Conservation (phyloP, 1,140 invertebrate species). For the Drosophila funebris region DNA sequence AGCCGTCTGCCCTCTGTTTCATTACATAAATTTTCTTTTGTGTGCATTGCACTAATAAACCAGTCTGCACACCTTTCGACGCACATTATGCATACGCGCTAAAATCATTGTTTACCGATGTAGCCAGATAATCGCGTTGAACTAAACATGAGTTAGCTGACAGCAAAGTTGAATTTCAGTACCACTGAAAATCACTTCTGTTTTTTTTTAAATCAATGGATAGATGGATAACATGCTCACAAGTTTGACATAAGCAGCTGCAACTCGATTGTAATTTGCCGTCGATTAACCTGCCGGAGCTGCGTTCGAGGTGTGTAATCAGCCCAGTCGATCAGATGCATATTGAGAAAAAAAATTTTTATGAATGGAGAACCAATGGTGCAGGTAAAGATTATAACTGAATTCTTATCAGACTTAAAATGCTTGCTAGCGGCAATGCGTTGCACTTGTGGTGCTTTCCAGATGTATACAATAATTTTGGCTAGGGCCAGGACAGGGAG, state of each 20-base stretch:
- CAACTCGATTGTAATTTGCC: constrained; percentile 28
- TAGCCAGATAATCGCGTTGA: constrained; percentile 56
- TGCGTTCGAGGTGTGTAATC: constrained; percentile 59
- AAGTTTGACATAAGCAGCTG: constrained; percentile 49
- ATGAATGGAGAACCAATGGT: not conserved
- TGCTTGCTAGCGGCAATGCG: constrained; percentile 51
- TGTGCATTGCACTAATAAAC: constrained; percentile 48
- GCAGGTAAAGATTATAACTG: not conserved
- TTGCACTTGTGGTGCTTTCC: constrained; percentile 34
- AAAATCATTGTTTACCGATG: constrained; percentile 2
- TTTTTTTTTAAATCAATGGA: constrained; percentile 50
- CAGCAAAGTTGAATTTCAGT: constrained; percentile 40
- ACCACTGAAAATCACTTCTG: constrained; percentile 70
- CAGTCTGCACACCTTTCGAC: constrained; percentile 57
- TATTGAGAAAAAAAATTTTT: constrained; percentile 16
- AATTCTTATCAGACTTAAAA: constrained; percentile 15
- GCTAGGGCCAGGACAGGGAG: not conserved
- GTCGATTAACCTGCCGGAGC: not conserved
- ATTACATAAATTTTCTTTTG: not conserved
- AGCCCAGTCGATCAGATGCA: constrained; percentile 43
- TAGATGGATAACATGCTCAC: constrained; percentile 22
- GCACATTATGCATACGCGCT: constrained; percentile 53
- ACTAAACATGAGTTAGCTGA: constrained; percentile 56
- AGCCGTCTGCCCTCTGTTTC: not conserved
- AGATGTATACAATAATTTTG: not conserved